phyloP scores from a whole-genome alignment of 2,888 invertebrate genomes.

The Julus scandinavius region DNA sequence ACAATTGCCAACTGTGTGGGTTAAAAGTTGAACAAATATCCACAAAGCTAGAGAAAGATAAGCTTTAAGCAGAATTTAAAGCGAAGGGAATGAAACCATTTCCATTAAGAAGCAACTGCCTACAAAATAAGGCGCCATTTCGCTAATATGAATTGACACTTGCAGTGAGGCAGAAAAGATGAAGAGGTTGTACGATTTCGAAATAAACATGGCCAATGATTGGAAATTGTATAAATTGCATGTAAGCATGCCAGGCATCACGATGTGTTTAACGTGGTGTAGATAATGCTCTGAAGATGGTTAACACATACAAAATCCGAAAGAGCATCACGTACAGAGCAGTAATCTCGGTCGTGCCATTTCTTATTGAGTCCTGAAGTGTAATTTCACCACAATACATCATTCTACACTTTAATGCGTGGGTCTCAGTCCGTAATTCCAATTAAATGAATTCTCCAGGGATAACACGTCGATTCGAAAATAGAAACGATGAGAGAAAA shows the following conservation, averaged over 20 bases:
- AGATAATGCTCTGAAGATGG: background rate
- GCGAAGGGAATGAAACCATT: background rate
- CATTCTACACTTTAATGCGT: background rate
- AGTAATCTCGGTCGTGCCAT: background rate
- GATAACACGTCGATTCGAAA: background rate
- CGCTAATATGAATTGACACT: conserved; percentile 5
- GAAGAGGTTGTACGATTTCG: background rate
- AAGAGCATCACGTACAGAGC: background rate
- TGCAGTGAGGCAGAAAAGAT: background rate
- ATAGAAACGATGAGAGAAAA: background rate
- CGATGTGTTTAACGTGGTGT: conserved; percentile 4
- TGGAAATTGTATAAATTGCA: conserved; percentile 11
- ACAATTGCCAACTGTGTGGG: background rate
- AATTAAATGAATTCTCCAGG: background rate
- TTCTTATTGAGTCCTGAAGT: conserved; percentile 14
- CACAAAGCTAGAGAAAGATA: background rate
- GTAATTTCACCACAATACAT: conserved; percentile 11
- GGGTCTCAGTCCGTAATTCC: background rate
- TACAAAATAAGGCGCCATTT: background rate
- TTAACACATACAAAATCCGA: background rate
- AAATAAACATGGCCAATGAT: background rate
- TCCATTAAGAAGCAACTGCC: background rate
- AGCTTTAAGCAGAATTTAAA: background rate
- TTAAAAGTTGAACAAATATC: background rate
- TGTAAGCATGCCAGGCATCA: background rate